Evolutionary conservation across 2,113 vertebrate species (phyloP).

Genomic region (Blennius ocellaris): DNA sequence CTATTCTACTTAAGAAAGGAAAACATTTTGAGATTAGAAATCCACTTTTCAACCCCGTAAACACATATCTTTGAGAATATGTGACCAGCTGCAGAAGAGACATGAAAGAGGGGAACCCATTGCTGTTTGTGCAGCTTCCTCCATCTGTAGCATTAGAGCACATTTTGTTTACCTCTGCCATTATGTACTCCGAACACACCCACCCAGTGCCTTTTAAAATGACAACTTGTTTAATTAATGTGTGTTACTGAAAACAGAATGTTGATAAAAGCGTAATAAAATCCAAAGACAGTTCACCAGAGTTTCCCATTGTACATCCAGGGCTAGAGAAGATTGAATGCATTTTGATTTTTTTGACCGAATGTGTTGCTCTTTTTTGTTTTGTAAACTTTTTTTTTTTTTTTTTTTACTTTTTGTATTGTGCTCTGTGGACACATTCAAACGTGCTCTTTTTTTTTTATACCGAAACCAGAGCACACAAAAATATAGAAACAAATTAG

Average conservation of each 20-base stretch:
- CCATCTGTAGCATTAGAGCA: slow-evolving; percentile 32
- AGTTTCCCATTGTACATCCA: slow-evolving; percentile 3
- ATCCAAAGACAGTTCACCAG: slow-evolving; percentile 40
- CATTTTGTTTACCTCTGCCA: slow-evolving; percentile 28
- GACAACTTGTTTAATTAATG: slow-evolving; percentile 7
- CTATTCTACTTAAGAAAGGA: not conserved
- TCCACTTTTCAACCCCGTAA: not conserved
- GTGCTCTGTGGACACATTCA: slow-evolving; percentile 2
- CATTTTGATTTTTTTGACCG: not conserved
- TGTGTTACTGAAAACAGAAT: not conserved
- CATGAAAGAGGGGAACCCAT: slow-evolving; percentile 1
- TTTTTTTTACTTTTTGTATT: not conserved
- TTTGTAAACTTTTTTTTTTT: slow-evolving; percentile 6
- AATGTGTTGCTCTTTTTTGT: not conserved
- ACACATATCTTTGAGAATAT: not conserved
- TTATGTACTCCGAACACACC: slow-evolving; percentile 32
- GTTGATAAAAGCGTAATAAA: not conserved
- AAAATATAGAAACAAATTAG: slow-evolving; percentile 11
- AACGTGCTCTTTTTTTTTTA: not conserved
- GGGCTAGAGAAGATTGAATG: not conserved
- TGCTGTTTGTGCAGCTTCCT: slow-evolving; percentile 5
- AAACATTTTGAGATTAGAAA: not conserved
- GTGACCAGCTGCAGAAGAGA: not conserved
- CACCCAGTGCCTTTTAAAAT: slow-evolving; percentile 65
- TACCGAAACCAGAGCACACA: slow-evolving; percentile 18